Conservation (phyloP, 1,140 invertebrate species). For the Tyrophagus putrescentiae region DNA sequence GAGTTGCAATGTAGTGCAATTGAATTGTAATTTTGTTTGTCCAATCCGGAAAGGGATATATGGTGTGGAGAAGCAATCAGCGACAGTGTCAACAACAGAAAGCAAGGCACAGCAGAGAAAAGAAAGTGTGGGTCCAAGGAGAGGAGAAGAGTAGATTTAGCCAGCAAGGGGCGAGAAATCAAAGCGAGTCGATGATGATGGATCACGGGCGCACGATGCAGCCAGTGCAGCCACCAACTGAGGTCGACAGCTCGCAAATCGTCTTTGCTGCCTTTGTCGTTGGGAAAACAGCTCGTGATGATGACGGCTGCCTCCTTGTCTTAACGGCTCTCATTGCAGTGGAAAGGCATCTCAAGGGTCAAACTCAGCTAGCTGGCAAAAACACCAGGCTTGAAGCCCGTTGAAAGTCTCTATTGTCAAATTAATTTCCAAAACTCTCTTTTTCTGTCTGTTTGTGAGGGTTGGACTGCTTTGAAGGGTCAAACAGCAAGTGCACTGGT, state of each 20-base stretch:
- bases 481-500: too few species aligned
- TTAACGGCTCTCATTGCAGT: neutral
- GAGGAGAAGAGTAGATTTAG: neutral
- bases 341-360: slow-evolving; percentile 15
- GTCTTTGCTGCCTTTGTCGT: too few species aligned
- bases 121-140: neutral
- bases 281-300: too few species aligned
- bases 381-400: neutral
- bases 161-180: neutral
- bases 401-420: neutral
- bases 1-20: too few species aligned
- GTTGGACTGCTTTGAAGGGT: too few species aligned
- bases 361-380: neutral
- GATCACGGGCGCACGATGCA: too few species aligned
- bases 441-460: neutral
- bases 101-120: neutral
- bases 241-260: too few species aligned
- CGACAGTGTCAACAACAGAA: slow-evolving; percentile 4
- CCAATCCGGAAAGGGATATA: neutral
- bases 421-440: slow-evolving; percentile 1
- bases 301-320: slow-evolving; percentile 2
- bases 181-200: slow-evolving; percentile 8
- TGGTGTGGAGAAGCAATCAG: neutral
- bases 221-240: too few species aligned
- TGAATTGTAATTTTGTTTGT: slow-evolving; percentile 11